Evolutionary conservation across 2,797 vertebrate species (phyloP).

Genomic region (Epinephelus malabaricus): DNA sequence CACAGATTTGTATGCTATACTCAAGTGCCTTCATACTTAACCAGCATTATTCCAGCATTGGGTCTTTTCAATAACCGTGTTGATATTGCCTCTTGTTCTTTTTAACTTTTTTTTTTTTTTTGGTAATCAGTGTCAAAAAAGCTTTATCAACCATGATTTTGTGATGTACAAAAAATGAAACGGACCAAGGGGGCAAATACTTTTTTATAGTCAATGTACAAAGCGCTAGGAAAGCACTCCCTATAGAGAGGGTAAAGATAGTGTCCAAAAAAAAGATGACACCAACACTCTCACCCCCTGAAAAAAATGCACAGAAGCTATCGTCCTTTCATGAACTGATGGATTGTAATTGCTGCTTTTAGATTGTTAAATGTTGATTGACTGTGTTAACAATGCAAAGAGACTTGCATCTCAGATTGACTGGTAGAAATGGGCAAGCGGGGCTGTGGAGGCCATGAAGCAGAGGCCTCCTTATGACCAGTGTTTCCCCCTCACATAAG

Average conservation of each 20-base stretch:
- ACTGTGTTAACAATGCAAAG: constrained; percentile 82
- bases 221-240: constrained; percentile 26
- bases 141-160: constrained; percentile 34
- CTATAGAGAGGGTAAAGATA: constrained; percentile 15
- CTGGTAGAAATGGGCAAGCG: constrained; percentile 50
- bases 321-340: constrained; percentile 76
- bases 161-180: constrained; percentile 28
- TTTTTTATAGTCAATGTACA: constrained; percentile 51
- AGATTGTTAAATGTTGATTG: constrained; percentile 62
- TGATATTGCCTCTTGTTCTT: not conserved
- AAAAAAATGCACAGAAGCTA: constrained; percentile 71
- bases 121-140: constrained; percentile 55
- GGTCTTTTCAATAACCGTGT: not conserved
- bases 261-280: constrained; percentile 12
- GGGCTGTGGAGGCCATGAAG: constrained; percentile 83
- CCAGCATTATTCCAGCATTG: not conserved
- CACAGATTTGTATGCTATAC: not conserved
- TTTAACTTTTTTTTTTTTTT: constrained; percentile 6
- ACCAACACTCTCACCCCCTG: constrained; percentile 10
- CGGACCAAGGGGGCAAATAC: constrained; percentile 9
- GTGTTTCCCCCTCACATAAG: constrained; percentile 58
- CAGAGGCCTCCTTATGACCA: constrained; percentile 85
- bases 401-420: constrained; percentile 56
- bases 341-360: constrained; percentile 86
- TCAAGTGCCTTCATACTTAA: constrained; percentile 1